phyloP scores from a whole-genome alignment of 2,797 vertebrate genomes.

The Pipistrellus pygmaeus region DNA sequence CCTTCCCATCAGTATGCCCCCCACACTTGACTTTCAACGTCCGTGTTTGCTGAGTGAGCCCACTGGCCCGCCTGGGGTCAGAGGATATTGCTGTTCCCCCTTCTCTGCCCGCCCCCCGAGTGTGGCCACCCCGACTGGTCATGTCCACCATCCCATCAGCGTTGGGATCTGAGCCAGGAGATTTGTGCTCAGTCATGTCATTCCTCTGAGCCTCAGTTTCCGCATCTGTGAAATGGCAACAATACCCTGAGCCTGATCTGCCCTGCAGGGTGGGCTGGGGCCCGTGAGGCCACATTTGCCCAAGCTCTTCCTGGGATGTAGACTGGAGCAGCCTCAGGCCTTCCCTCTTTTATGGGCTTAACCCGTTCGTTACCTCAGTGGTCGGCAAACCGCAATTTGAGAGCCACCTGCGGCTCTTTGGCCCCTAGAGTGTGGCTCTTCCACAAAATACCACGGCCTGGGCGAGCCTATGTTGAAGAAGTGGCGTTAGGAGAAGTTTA shows the following conservation, averaged over 20 bases:
- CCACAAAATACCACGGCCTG: too few relatives aligned
- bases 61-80: neutral
- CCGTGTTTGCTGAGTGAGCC: neutral
- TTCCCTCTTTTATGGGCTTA: neutral
- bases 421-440: too few relatives aligned
- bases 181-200: fast-evolving
- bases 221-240: neutral
- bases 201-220: too few relatives aligned
- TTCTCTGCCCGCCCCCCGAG: neutral
- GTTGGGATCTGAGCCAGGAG: neutral
- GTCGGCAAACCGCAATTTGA: too few relatives aligned
- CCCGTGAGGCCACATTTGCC: fast-evolving
- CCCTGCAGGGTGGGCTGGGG: too few relatives aligned
- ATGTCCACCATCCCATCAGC: fast-evolving
- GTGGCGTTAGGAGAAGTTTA: too few relatives aligned
- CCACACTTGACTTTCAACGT: neutral
- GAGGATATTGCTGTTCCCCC: neutral
- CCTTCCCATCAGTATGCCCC: neutral
- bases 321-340: neutral
- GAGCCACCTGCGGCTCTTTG: too few relatives aligned
- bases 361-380: too few relatives aligned
- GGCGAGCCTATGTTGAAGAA: too few relatives aligned
- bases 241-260: too few relatives aligned
- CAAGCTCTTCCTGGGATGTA: neutral
- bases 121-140: fast-evolving